A percentile compares a stretch with the other conserved stretches of the same genome.
These are phyloP conservation scores for Aplysina aerophoba DNA, from an alignment of 37 sponge, comb jelly and placozoan genomes.

Conservation along the genomic window DNA sequence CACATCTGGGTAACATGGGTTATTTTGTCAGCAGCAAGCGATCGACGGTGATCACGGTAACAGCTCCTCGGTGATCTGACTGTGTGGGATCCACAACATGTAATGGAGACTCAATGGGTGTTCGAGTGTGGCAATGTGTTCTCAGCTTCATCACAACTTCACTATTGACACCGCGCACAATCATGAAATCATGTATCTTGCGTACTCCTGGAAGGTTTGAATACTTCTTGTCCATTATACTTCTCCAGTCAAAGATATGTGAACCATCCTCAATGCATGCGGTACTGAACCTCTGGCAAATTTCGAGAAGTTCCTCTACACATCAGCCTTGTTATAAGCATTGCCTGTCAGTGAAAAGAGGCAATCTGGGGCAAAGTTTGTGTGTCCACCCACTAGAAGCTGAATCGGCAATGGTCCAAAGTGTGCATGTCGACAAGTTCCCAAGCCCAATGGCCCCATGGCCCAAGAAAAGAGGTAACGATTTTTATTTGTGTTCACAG, in stretches of 20 bases:
- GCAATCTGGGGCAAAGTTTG: conserved; percentile 59
- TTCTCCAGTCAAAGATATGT: conserved; percentile 10
- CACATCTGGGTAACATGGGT: too few relatives aligned
- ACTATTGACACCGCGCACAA: neutral
- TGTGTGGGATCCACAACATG: too few relatives aligned
- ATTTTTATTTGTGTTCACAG: conserved; percentile 33
- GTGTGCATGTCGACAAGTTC: neutral
- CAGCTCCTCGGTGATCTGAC: too few relatives aligned
- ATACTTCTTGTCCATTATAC: conserved; percentile 16
- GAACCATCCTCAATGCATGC: too few relatives aligned
- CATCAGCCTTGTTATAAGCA: conserved; percentile 21
- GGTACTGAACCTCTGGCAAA: too few relatives aligned
- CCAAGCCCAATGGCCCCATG: conserved; percentile 25
- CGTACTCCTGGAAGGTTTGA: conserved; percentile 26
- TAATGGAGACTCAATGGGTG: neutral
- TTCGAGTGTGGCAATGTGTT: conserved; percentile 5
- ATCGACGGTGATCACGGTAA: too few relatives aligned
- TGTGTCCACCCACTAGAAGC: conserved; percentile 51
- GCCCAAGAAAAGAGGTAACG: too few relatives aligned
- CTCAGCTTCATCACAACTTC: conserved; percentile 17
- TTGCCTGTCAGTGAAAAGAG: conserved; percentile 20
- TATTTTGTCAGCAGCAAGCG: too few relatives aligned
- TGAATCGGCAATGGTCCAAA: too few relatives aligned
- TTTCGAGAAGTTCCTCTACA: too few relatives aligned
- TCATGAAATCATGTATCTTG: conserved; percentile 36